Percentiles rank a stretch among this genome's conserved stretches.
These are phyloP conservation scores for Buteo buteo DNA, from an alignment of 2,113 vertebrate species.

Conservation along the genomic window DNA sequence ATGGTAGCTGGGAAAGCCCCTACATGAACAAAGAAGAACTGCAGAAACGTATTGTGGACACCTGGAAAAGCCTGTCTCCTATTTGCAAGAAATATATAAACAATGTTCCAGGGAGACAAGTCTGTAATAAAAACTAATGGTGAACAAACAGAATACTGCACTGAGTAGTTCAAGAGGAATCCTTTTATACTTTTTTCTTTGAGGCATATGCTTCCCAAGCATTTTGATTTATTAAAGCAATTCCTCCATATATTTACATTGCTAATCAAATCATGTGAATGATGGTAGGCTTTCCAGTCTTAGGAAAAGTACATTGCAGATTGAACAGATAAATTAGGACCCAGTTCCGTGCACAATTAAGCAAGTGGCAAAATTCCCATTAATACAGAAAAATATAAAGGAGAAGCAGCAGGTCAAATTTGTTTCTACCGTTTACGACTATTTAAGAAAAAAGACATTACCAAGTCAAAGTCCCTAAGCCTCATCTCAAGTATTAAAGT, in stretches of 20 bases:
- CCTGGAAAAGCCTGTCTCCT: slow-evolving; percentile 47
- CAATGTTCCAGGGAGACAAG: slow-evolving; percentile 27
- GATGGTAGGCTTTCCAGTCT: neutral
- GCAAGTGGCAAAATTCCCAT: neutral
- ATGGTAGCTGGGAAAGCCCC: slow-evolving; percentile 42
- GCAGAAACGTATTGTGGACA: slow-evolving; percentile 32
- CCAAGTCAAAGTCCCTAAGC: neutral
- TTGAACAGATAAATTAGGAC: neutral
- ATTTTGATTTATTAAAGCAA: neutral
- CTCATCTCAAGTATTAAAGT: neutral
- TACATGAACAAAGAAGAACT: slow-evolving; percentile 46
- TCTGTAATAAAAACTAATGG: slow-evolving; percentile 50
- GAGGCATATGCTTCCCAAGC: neutral
- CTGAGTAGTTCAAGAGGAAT: slow-evolving; percentile 4
- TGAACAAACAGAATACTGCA: slow-evolving; percentile 18
- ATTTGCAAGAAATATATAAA: slow-evolving; percentile 57
- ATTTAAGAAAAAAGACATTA: neutral
- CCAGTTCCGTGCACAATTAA: neutral
- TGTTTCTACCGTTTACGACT: neutral
- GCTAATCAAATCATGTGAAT: neutral
- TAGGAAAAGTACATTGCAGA: neutral
- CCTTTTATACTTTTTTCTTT: neutral
- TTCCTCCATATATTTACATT: neutral
- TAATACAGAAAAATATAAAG: neutral
- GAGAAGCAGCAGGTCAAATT: neutral